Base-by-base conservation (phyloP, 2,113 vertebrate species). In the Centrocercus urophasianus region DNA sequence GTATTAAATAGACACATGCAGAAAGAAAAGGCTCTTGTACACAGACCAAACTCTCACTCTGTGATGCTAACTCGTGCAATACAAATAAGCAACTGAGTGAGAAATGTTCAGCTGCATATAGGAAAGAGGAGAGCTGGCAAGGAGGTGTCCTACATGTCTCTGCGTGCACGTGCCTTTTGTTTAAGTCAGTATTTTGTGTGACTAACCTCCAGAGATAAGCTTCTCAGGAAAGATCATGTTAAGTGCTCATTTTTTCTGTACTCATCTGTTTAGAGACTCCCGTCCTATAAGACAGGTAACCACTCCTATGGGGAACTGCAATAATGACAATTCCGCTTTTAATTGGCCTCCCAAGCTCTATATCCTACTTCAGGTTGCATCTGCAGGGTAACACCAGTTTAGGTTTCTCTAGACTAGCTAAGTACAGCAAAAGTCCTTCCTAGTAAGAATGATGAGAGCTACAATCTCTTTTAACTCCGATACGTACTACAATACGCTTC, bases 21-120 rank as follows among this genome's bases (percentile, higher is more conserved):
- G 67, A 86, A 85, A 25, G 20, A 85, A 85, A 66, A 19, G 40
- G 27, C 27, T 30, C 17, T 38, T 0, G 0, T n/a, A 16, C 36
- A 64, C 25, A 71, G 52, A 40, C 16, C 1, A 1, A 81, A 40
- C 0, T 0, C 18, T 80, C 32, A n/a, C 36, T 27, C 30, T 17
- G 30, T 20, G 56, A 91, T 3, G 20, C 17, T 60, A 83, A 5
- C 30, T 59, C 54, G 22, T 59, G 40, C 36, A 80, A 32, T 76
- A 36, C 52, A 82, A 70, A 89, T 52, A 43, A 93, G 54, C 19
- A 52, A 22, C 36, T 3, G 10, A 1, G 8, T 10, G 6, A 87
- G 22, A 61, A 45, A 4, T 14, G 27, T 64, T 84, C 22, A 87
- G 73, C 32, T 67, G 56, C 43, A 72, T 27, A 63, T 30, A 38